Conservation (phyloP, 92 coral and sea anemone species). For the Zoanthus sansibaricus region DNA sequence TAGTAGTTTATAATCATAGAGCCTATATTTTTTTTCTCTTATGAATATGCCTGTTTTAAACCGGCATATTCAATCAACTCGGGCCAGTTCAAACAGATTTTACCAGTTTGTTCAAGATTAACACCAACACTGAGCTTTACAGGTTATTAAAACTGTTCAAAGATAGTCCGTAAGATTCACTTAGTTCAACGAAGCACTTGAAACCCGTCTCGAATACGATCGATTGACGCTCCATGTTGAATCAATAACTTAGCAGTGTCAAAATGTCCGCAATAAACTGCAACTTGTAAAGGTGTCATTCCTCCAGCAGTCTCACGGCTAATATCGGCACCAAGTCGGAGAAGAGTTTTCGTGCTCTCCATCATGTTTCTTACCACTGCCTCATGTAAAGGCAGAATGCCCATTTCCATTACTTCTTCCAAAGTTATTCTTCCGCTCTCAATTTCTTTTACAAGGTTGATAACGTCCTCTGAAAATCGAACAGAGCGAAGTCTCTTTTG, state of each 20-base stretch:
- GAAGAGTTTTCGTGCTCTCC: conserved; percentile 66
- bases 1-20: too few species aligned
- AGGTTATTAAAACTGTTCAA: neutral
- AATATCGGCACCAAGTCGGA: conserved; percentile 73
- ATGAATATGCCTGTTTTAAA: too few species aligned
- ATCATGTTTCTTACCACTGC: conserved; percentile 77
- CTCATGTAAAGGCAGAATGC: conserved; percentile 77
- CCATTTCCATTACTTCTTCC: conserved; percentile 59
- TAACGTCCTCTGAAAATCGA: conserved; percentile 20
- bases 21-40: too few species aligned
- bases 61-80: too few species aligned
- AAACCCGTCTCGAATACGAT: conserved; percentile 81
- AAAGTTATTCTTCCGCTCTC: conserved; percentile 60
- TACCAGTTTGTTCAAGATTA: too few species aligned
- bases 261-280: conserved; percentile 83
- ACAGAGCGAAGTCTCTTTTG: neutral
- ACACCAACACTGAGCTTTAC: too few species aligned
- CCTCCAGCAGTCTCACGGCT: conserved; percentile 80
- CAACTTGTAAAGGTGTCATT: conserved; percentile 80
- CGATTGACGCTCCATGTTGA: conserved; percentile 86
- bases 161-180: neutral
- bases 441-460: conserved; percentile 26
- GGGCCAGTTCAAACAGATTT: too few species aligned
- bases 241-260: conserved; percentile 80
- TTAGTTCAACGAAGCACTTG: conserved; percentile 34